Conservation (phyloP, 1,140 invertebrate genomes). For the Ips nitidus region DNA sequence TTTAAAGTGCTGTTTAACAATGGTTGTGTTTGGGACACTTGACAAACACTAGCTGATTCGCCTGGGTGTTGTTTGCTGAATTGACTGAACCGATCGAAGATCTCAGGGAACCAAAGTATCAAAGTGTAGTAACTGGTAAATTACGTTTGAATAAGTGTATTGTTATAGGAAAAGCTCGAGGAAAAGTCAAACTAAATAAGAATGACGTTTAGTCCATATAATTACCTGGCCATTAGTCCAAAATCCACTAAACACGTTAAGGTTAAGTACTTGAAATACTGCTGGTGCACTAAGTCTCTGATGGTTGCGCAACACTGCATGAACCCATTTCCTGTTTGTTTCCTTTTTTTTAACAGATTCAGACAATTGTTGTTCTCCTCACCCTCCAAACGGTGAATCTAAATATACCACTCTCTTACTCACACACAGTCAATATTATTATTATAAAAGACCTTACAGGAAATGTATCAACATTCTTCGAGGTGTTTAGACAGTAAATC, state of each 20-base stretch:
- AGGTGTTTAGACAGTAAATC: slow-evolving; percentile 66
- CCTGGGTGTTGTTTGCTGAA: slow-evolving; percentile 56
- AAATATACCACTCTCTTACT: not conserved
- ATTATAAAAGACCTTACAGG: slow-evolving; percentile 55
- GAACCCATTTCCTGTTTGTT: not conserved
- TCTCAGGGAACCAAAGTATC: slow-evolving; percentile 69
- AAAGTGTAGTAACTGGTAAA: slow-evolving; percentile 64
- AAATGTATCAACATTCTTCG: slow-evolving; percentile 60
- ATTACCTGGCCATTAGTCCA: slow-evolving; percentile 60
- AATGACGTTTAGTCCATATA: no score
- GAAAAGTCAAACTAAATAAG: not conserved
- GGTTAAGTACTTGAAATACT: slow-evolving; percentile 55
- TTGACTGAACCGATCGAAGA: slow-evolving; percentile 63
- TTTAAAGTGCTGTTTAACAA: not conserved
- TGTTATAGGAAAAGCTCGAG: not conserved
- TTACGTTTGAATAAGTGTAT: slow-evolving; percentile 7
- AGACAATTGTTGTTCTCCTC: slow-evolving; percentile 40
- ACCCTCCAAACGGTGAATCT: slow-evolving; percentile 38
- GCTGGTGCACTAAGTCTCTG: slow-evolving; percentile 43
- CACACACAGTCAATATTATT: not conserved
- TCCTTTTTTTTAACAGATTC: no score
- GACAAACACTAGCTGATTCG: slow-evolving; percentile 60
- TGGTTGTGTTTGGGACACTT: slow-evolving; percentile 52
- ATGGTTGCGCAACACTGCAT: not conserved
- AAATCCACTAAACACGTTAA: slow-evolving; percentile 60